phyloP scores from a whole-genome alignment of 2,888 invertebrate species.

The Seira musarum region DNA sequence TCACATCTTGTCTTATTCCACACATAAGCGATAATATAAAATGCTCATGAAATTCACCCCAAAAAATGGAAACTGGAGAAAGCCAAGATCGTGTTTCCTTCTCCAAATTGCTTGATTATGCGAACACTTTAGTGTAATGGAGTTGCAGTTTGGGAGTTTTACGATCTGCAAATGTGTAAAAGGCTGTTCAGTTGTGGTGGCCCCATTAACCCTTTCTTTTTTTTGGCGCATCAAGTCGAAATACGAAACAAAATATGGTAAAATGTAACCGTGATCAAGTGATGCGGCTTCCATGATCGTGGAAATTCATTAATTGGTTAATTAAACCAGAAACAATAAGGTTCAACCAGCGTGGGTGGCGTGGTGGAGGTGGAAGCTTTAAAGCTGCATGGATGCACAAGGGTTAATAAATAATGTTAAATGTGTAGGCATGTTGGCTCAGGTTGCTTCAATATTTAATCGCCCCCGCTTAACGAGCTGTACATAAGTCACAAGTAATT shows the following conservation, averaged over 20 bases:
- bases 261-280: background rate
- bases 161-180: constrained; percentile 42
- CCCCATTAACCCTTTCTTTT: background rate
- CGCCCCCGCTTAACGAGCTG: constrained; percentile 51
- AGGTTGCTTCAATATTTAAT: constrained; percentile 4
- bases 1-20: background rate
- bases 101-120: background rate
- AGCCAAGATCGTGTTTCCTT: constrained; percentile 31
- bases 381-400: background rate
- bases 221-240: background rate
- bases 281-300: background rate
- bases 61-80: background rate
- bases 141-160: constrained; percentile 33
- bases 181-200: background rate
- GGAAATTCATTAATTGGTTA: background rate
- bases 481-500: constrained; percentile 50
- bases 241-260: background rate
- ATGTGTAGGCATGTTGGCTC: background rate
- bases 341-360: background rate
- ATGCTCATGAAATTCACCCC: constrained; percentile 41
- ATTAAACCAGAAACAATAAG: background rate
- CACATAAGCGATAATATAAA: constrained; percentile 34
- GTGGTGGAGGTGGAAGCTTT: background rate
- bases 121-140: constrained; percentile 30
- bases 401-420: too few species aligned